Evolutionary conservation across 2,113 vertebrate species (phyloP).

Genomic region (Laticauda laticaudata): DNA sequence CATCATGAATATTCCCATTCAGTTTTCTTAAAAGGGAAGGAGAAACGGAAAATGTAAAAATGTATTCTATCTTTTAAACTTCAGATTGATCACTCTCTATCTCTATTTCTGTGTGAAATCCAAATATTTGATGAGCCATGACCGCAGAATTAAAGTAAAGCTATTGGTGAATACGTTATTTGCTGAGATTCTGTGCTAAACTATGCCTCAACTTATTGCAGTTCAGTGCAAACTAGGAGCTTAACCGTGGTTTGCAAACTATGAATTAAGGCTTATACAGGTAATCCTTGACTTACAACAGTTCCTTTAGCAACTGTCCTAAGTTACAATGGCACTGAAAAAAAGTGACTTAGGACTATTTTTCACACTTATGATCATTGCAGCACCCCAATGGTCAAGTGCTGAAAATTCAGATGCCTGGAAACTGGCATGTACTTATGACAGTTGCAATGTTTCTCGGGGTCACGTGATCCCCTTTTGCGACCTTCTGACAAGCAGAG

Average conservation of each 20-base stretch:
- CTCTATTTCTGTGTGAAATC: slow-evolving; percentile 11
- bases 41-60: background rate
- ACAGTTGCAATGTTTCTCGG: background rate
- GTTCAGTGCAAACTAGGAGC: background rate
- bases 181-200: background rate
- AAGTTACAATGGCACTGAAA: too few species aligned
- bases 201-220: background rate
- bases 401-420: background rate
- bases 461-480: background rate
- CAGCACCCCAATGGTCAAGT: too few species aligned
- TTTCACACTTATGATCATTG: too few species aligned
- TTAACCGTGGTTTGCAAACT: background rate
- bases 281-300: too few species aligned
- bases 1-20: slow-evolving; percentile 11
- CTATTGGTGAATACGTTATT: background rate
- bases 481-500: background rate
- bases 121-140: slow-evolving; percentile 31
- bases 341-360: too few species aligned
- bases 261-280: background rate
- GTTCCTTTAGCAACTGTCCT: too few species aligned
- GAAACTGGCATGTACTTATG: background rate
- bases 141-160: slow-evolving; percentile 32
- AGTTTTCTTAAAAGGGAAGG: background rate
- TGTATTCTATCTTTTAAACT: background rate
- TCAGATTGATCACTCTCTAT: background rate